These are phyloP conservation scores for Apodemia mormo DNA, from an alignment of 2,888 invertebrate species.

Conservation along the genomic window DNA sequence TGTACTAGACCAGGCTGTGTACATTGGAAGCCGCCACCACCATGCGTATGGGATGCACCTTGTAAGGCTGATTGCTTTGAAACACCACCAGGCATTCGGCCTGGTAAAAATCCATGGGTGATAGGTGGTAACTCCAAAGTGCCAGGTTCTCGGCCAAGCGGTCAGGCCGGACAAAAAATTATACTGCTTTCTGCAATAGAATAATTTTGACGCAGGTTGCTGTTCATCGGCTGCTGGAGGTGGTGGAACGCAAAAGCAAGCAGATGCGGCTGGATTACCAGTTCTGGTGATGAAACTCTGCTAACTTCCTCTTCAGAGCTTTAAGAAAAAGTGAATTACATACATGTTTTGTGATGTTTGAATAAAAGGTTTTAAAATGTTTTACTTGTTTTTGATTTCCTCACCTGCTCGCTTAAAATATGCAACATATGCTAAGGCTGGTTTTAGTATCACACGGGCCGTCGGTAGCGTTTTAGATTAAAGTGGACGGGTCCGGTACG, in stretches of 20 bases:
- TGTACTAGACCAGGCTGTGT: conserved; percentile 65
- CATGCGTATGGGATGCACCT: conserved; percentile 67
- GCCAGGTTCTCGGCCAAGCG: conserved; percentile 23
- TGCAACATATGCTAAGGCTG: no score
- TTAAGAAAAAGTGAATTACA: conserved; percentile 62
- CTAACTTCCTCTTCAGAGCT: conserved; percentile 47
- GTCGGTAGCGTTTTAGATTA: no score
- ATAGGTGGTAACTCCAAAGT: conserved; percentile 40
- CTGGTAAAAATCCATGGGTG: conserved; percentile 52
- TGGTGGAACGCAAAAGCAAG: conserved; percentile 42
- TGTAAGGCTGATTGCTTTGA: conserved; percentile 74
- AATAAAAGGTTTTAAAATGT: conserved; percentile 17
- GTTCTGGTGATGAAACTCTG: conserved; percentile 72
- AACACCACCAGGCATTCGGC: conserved; percentile 54
- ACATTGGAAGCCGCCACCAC: conserved; percentile 68
- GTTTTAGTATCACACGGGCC: no score
- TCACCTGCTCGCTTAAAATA: no score
- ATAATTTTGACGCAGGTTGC: conserved; percentile 65
- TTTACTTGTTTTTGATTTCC: no score
- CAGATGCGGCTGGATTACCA: conserved; percentile 57
- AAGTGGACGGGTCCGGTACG: no score
- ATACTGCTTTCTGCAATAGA: conserved; percentile 53
- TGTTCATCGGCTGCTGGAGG: conserved; percentile 43
- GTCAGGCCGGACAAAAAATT: conserved; percentile 40
- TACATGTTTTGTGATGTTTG: conserved; percentile 36